Percentiles rank a stretch among this genome's conserved stretches.
phyloP scores from a whole-genome alignment of 2,888 invertebrate genomes.

The Neocrepidodera transversa region DNA sequence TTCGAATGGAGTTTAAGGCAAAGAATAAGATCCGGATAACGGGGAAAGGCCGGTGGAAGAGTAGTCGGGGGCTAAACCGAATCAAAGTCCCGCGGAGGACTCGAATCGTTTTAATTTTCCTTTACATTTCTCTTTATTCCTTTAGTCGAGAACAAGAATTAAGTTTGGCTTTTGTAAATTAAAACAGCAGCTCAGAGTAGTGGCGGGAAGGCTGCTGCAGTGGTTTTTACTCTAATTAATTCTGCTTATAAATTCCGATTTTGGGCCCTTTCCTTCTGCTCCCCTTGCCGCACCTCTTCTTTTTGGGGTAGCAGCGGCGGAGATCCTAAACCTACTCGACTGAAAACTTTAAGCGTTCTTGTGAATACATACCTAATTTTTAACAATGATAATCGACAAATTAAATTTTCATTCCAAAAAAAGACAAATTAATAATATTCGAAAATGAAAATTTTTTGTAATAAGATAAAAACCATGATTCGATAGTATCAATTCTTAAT shows the following conservation, averaged over 20 bases:
- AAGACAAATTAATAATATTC: neutral
- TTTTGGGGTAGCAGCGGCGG: conserved; percentile 17
- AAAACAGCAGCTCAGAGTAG: conserved; percentile 61
- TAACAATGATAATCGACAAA: conserved; percentile 5
- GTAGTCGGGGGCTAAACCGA: conserved; percentile 56
- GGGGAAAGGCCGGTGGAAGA: conserved; percentile 46
- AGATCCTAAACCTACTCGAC: neutral
- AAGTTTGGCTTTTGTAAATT: conserved; percentile 66
- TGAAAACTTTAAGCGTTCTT: conserved; percentile 12
- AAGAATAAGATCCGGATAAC: conserved; percentile 29
- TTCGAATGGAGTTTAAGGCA: conserved; percentile 5
- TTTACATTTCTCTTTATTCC: conserved; percentile 64
- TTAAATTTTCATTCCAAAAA: neutral
- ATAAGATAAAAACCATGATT: too few relatives aligned
- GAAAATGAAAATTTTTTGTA: too few relatives aligned
- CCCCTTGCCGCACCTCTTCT: conserved; percentile 16
- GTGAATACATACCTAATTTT: conserved; percentile 14
- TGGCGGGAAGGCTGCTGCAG: conserved; percentile 59
- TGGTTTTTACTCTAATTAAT: conserved; percentile 65
- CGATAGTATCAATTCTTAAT: too few relatives aligned
- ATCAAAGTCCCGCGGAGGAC: conserved; percentile 59
- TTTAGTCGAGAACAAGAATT: conserved; percentile 63
- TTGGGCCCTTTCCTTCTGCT: conserved; percentile 43
- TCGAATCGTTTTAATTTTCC: conserved; percentile 65
- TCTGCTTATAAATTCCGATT: conserved; percentile 65